Evolutionary conservation across 2,888 invertebrate genomes (phyloP).

Genomic region (Drosophila barbarae): DNA sequence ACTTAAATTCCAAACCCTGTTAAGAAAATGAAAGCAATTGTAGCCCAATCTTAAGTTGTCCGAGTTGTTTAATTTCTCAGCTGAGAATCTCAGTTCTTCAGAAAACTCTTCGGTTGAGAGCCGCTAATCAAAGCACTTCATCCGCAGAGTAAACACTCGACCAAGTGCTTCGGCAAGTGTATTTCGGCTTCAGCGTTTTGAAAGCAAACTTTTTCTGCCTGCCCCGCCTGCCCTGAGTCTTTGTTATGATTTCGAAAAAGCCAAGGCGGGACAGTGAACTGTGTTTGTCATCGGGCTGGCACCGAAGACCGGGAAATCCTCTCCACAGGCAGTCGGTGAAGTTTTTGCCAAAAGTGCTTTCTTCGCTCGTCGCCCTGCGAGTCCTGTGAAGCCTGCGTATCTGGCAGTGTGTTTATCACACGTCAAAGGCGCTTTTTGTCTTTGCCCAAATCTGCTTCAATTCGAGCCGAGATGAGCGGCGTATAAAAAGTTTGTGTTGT

Average conservation of each 20-base stretch:
- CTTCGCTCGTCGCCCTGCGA: constrained; percentile 7
- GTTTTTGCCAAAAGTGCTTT: constrained; percentile 68
- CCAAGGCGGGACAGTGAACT: constrained; percentile 52
- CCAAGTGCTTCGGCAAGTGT: constrained; percentile 36
- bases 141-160: constrained; percentile 29
- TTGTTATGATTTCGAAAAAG: constrained; percentile 52
- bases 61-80: constrained; percentile 2
- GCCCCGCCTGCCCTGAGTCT: constrained; percentile 13
- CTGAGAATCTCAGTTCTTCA: neutral
- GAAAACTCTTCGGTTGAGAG: constrained; percentile 7
- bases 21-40: neutral
- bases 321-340: constrained; percentile 50
- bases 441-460: constrained; percentile 71
- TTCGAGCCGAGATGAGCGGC: constrained; percentile 56
- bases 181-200: constrained; percentile 39
- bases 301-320: constrained; percentile 24
- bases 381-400: constrained; percentile 18
- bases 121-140: constrained; percentile 38
- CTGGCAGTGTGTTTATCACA: constrained; percentile 62
- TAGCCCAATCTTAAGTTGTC: neutral
- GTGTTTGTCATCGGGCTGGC: constrained; percentile 62
- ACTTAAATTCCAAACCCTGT: neutral
- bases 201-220: constrained; percentile 28
- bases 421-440: constrained; percentile 75
- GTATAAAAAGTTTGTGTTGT: constrained; percentile 72